phyloP scores from a whole-genome alignment of 2,888 invertebrate species.

The Nephrotoma appendiculata region DNA sequence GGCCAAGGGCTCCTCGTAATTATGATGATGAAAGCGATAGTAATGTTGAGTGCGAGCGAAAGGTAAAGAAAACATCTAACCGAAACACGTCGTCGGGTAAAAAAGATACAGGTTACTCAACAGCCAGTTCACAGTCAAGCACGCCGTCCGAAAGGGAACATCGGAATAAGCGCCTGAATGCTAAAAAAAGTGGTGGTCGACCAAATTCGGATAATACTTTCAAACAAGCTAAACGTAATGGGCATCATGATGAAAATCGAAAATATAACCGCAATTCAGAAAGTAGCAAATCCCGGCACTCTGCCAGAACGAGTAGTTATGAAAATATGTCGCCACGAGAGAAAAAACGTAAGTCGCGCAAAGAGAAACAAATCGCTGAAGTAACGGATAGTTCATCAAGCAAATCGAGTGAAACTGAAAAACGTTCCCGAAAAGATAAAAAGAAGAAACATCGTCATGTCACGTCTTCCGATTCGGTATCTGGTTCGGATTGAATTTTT shows the following conservation, averaged over 20 bases:
- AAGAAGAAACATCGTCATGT: background rate
- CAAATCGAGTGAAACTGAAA: background rate
- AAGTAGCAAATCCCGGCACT: background rate
- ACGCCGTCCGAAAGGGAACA: slow-evolving; percentile 25
- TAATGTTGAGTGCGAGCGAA: slow-evolving; percentile 22
- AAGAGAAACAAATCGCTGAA: background rate
- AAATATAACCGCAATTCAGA: background rate
- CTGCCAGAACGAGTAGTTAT: background rate
- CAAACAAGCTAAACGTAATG: slow-evolving; percentile 21
- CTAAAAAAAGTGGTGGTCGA: background rate
- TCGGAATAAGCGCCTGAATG: slow-evolving; percentile 20
- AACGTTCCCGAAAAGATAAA: background rate
- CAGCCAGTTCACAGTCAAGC: slow-evolving; percentile 46
- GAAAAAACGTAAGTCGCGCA: background rate
- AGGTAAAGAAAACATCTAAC: slow-evolving; percentile 17
- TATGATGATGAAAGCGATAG: slow-evolving; percentile 18
- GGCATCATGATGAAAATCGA: slow-evolving; percentile 1
- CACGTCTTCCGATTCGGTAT: background rate
- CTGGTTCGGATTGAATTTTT: background rate
- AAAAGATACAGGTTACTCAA: slow-evolving; percentile 55
- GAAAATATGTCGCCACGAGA: background rate
- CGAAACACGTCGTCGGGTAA: slow-evolving; percentile 6
- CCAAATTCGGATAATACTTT: slow-evolving; percentile 23
- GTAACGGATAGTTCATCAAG: background rate
- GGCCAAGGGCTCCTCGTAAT: slow-evolving; percentile 8